Evolutionary conservation across 2,797 vertebrate genomes (phyloP).

Genomic region (Xiphophorus birchmanni): DNA sequence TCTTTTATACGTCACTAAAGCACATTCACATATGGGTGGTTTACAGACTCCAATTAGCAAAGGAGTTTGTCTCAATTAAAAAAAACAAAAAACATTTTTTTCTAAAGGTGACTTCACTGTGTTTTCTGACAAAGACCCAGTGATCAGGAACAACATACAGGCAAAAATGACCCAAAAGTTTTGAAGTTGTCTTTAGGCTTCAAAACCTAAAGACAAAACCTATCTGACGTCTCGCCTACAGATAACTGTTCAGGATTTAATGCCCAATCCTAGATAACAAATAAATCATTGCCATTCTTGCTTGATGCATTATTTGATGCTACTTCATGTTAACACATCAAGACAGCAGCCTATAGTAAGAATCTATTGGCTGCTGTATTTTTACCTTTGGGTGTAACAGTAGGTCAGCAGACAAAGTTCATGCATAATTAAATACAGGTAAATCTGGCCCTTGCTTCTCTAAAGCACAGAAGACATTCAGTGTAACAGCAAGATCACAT

Average conservation of each 20-base stretch:
- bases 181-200: background rate
- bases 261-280: background rate
- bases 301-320: background rate
- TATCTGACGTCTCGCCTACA: background rate
- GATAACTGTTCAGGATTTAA: slow-evolving; percentile 17
- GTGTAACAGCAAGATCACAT: slow-evolving; percentile 35
- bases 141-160: background rate
- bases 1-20: background rate
- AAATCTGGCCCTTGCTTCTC: background rate
- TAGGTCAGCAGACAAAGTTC: background rate
- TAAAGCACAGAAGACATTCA: background rate
- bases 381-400: background rate
- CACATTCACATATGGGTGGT: background rate
- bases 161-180: background rate
- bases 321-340: too few relatives aligned
- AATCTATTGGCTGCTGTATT: background rate
- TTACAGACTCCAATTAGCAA: background rate
- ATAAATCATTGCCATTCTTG: background rate
- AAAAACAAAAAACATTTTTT: background rate
- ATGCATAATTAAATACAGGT: background rate
- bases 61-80: background rate
- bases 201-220: too few relatives aligned
- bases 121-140: background rate
- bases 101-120: background rate
- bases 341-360: too few relatives aligned